Evolutionary conservation across 2,888 invertebrate genomes (phyloP), one percentile per base, ranked within the genome.

Genomic region (Argynnis bischoffii): DNA sequence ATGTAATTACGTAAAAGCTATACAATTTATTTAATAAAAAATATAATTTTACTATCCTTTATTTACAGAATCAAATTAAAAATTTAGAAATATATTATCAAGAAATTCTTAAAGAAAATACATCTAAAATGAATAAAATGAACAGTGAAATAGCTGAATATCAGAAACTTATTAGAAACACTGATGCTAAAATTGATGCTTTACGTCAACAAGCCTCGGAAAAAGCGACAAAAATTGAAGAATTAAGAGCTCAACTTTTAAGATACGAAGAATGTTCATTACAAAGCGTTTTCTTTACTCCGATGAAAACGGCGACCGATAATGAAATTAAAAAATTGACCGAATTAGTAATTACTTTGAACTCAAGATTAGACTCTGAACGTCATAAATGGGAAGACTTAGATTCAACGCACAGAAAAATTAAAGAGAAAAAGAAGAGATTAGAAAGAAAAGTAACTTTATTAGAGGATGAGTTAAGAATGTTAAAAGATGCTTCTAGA

Each of bases 281-380:
- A 26, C 92, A 92, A 79, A 92, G 90, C 70, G 86, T 93, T 6
- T 92, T 92, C 70, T 93, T 92, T 60, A 90, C 90, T 26, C 93
- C 93, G 8, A 88, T 94, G 86, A 93, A 93, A 74, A 90, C 93
- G 4, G 93, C 94, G 0, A 93, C 94, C 0, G 95, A 95, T 79
- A 94, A 94, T 55, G 95, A 95, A 85, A 93, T 94, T 16, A 88
- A 94, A 68, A 89, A 94, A 59, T 81, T 96, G 4, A 81, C 95
- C 2, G 94, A 95, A 67, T 80, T 96, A 55, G 89, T 95, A 0
- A 84, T 93, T 6, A 87, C 92, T 0, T 83, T 94, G 51, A 95
- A 95, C 75, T 86, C 88, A 41, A 92, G 95, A 72, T 74, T 95
- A 50, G 94, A 94, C 63, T 79, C 84, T 8, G 95, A 95, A 79